These are phyloP conservation scores for Drosophila limbata DNA, from an alignment of 2,888 invertebrate species.

Conservation along the genomic window DNA sequence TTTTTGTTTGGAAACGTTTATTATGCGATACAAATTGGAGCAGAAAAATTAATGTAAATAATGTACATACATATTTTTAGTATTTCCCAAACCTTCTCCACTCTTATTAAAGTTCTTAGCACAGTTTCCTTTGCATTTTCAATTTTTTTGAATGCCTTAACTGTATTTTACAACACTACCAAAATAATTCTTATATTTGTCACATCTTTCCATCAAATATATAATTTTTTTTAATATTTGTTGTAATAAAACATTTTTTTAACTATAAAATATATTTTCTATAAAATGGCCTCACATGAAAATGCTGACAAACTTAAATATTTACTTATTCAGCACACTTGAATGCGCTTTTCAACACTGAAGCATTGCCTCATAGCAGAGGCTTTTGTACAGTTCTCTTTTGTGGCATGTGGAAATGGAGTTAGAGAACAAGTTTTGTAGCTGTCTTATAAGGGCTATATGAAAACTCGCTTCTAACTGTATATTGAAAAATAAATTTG, in stretches of 20 bases:
- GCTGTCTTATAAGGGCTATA: constrained; percentile 19
- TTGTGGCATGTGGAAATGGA: constrained; percentile 22
- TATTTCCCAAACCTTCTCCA: too few species aligned
- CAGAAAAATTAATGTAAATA: too few species aligned
- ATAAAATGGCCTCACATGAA: not conserved
- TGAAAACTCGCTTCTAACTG: constrained; percentile 46
- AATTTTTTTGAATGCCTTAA: not conserved
- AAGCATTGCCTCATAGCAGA: not conserved
- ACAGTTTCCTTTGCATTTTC: not conserved
- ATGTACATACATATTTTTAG: too few species aligned
- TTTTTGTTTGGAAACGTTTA: not conserved
- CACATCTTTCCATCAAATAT: too few species aligned
- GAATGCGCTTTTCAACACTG: not conserved
- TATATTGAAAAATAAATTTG: constrained; percentile 70
- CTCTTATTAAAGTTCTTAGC: too few species aligned
- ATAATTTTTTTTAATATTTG: too few species aligned
- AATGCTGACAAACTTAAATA: not conserved
- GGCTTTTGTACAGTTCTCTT: constrained; percentile 6
- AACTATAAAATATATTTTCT: not conserved
- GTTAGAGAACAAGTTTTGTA: constrained; percentile 25
- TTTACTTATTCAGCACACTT: not conserved
- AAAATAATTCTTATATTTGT: too few species aligned
- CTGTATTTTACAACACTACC: not conserved
- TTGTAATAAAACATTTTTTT: too few species aligned
- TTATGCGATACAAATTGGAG: too few species aligned